Conservation (phyloP, 2,113 vertebrate genomes). For the Columba janthina region DNA sequence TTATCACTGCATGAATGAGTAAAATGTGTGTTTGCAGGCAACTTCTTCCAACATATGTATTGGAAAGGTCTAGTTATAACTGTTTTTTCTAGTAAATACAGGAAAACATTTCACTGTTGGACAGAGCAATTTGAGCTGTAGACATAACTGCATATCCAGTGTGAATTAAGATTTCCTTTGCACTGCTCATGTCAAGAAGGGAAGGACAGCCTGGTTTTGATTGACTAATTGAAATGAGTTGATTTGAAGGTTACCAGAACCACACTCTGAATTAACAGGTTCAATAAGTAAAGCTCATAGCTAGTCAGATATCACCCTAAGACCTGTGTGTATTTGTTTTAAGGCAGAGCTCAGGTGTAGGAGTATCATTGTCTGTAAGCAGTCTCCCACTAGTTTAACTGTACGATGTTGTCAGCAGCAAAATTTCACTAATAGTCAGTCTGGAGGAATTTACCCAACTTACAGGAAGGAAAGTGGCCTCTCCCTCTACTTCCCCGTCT, state of each 20-base stretch:
- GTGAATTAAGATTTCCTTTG: background rate
- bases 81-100: background rate
- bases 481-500: background rate
- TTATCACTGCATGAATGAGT: constrained; percentile 44
- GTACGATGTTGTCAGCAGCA: background rate
- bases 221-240: background rate
- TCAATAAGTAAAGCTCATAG: background rate
- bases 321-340: background rate
- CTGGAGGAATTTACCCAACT: background rate
- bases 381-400: background rate
- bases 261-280: background rate
- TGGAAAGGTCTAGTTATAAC: background rate
- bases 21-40: constrained; percentile 10
- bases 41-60: background rate
- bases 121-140: background rate
- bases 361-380: background rate
- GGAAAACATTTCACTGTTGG: background rate
- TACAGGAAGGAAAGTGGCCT: background rate
- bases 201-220: background rate
- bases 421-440: background rate
- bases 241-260: background rate
- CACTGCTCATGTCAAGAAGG: accelerated
- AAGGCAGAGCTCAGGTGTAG: background rate
- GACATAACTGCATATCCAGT: background rate
- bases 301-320: background rate